Percentiles rank a stretch among this genome's conserved stretches.
Conservation (phyloP, 2,113 vertebrate species). For the Campylomormyrus tamandua region DNA sequence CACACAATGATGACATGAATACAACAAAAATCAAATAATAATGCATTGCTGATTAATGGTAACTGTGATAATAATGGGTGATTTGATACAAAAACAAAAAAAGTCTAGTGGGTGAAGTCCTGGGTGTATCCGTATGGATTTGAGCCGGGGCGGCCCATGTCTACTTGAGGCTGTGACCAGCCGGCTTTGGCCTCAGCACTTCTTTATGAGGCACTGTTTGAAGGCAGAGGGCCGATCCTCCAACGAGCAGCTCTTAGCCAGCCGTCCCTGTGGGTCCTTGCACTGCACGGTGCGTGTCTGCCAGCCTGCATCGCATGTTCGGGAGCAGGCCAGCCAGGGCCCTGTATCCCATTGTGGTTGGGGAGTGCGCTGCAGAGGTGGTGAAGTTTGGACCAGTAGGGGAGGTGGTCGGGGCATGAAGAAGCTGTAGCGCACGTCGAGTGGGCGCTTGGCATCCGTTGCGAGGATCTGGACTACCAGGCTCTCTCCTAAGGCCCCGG, state of each 20-base stretch:
- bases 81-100: not conserved
- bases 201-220: conserved; percentile 85
- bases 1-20: not conserved
- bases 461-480: conserved; percentile 86
- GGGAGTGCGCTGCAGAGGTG: conserved; percentile 32
- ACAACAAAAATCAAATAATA: conserved; percentile 20
- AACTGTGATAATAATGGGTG: conserved; percentile 6
- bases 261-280: conserved; percentile 73
- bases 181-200: conserved; percentile 66
- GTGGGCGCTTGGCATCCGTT: conserved; percentile 75
- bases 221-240: conserved; percentile 80
- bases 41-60: conserved; percentile 14
- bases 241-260: conserved; percentile 80
- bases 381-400: conserved; percentile 37
- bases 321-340: conserved; percentile 83
- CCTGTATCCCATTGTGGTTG: conserved; percentile 83
- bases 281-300: conserved; percentile 96
- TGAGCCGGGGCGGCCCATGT: not conserved
- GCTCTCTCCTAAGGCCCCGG: conserved; percentile 73
- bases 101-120: conserved; percentile 13
- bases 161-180: not conserved
- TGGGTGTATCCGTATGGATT: conserved; percentile 1
- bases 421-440: conserved; percentile 93
- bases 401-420: conserved; percentile 70
- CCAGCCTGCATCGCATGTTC: conserved; percentile 94